Evolutionary conservation across 2,888 invertebrate species (phyloP).

Genomic region (Pedicia rivosa): DNA sequence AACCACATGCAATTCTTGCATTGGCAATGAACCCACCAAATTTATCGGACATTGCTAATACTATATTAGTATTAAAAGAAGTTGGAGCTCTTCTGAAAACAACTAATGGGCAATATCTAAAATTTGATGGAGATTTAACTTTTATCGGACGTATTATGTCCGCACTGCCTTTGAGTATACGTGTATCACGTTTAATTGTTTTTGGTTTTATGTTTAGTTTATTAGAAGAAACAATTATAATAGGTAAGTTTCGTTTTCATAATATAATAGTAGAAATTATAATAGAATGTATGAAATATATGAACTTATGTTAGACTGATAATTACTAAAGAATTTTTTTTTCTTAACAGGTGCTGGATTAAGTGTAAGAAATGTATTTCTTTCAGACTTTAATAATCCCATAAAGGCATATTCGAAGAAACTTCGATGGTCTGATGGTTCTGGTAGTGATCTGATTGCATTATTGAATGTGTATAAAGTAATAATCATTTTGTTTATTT

Average conservation of each 20-base stretch:
- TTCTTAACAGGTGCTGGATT: slow-evolving; percentile 67
- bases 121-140: slow-evolving; percentile 72
- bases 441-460: slow-evolving; percentile 68
- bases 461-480: slow-evolving; percentile 66
- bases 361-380: slow-evolving; percentile 66
- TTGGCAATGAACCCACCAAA: slow-evolving; percentile 79
- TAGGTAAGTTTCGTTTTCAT: too few relatives aligned
- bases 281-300: too few relatives aligned
- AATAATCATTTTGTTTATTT: slow-evolving; percentile 8
- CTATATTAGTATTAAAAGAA: slow-evolving; percentile 71
- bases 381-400: slow-evolving; percentile 50
- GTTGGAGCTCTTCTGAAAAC: slow-evolving; percentile 61
- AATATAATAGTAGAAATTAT: too few relatives aligned
- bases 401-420: slow-evolving; percentile 58
- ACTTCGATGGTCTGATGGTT: slow-evolving; percentile 65
- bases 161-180: slow-evolving; percentile 65
- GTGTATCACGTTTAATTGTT: slow-evolving; percentile 65
- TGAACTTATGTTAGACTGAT: slow-evolving; percentile 10
- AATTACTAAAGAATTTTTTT: too few relatives aligned
- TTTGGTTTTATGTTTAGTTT: slow-evolving; percentile 76
- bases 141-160: slow-evolving; percentile 74
- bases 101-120: slow-evolving; percentile 33
- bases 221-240: slow-evolving; percentile 63
- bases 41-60: slow-evolving; percentile 60
- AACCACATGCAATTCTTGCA: slow-evolving; percentile 61